These are phyloP conservation scores for Glaucidium brasilianum DNA, from an alignment of 2,113 vertebrate genomes.

Conservation along the genomic window DNA sequence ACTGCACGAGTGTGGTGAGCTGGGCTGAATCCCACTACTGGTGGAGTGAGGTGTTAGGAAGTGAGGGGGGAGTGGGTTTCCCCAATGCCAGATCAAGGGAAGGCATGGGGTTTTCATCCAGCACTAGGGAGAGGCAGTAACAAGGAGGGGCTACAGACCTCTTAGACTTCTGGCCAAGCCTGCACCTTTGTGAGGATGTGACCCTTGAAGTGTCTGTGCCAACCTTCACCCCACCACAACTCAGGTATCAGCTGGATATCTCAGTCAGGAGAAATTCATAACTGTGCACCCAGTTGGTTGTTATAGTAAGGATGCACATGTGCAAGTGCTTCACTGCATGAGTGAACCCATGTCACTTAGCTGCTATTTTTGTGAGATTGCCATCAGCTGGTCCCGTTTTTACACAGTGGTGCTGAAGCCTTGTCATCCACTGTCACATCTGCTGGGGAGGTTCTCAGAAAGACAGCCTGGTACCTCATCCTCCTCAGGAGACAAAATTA, in stretches of 20 bases:
- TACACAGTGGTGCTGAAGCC: background rate
- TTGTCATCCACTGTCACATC: background rate
- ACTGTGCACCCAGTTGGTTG: background rate
- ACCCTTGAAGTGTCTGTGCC: background rate
- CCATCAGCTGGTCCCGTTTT: background rate
- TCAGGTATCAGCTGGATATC: background rate
- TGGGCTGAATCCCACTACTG: background rate
- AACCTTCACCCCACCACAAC: background rate
- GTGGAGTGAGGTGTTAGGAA: background rate
- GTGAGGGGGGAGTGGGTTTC: background rate
- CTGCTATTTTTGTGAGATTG: background rate
- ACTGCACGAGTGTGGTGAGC: background rate
- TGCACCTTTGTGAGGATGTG: background rate
- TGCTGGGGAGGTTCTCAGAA: background rate
- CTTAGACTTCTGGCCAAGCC: background rate
- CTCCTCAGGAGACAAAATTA: background rate
- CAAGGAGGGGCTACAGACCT: background rate
- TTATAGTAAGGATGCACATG: background rate
- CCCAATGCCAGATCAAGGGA: background rate
- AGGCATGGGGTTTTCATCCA: background rate
- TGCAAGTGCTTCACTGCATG: rapidly evolving
- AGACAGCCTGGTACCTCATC: background rate
- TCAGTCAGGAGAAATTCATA: background rate
- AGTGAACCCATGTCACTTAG: background rate
- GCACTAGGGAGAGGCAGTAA: rapidly evolving